These are phyloP conservation scores for Mionectes macconnelli DNA, from an alignment of 2,113 vertebrate genomes.

Conservation along the genomic window DNA sequence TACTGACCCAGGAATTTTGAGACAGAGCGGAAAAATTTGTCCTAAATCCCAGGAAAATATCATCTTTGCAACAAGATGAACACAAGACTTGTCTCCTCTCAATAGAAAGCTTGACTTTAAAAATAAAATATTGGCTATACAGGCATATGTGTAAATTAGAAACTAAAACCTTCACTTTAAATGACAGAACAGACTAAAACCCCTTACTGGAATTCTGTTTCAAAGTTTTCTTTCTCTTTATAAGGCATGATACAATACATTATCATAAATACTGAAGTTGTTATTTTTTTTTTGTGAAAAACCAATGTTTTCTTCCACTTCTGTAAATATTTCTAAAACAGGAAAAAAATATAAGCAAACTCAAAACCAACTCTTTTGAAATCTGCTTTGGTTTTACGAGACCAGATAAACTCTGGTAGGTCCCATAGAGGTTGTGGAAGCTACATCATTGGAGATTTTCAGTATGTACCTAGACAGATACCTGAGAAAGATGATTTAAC, in stretches of 20 bases:
- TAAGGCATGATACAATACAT: neutral
- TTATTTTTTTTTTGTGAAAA: neutral
- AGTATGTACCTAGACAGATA: neutral
- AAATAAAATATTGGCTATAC: neutral
- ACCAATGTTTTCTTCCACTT: neutral
- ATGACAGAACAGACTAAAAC: neutral
- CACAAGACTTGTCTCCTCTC: neutral
- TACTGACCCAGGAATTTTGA: neutral
- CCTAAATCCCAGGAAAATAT: neutral
- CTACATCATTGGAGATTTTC: neutral
- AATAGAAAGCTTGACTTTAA: neutral
- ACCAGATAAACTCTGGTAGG: neutral
- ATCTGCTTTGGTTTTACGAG: neutral
- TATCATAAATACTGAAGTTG: neutral
- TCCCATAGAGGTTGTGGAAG: neutral
- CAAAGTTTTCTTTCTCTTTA: neutral
- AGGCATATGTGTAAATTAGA: neutral
- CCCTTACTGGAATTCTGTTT: neutral
- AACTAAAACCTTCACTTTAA: neutral
- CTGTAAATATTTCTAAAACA: neutral
- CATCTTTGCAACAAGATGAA: neutral
- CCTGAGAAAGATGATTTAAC: neutral
- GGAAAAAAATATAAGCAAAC: rapidly evolving
- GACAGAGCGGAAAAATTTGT: neutral
- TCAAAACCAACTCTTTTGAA: neutral